phyloP scores from a whole-genome alignment of 2,888 invertebrate genomes.

The Nyleta sp. region DNA sequence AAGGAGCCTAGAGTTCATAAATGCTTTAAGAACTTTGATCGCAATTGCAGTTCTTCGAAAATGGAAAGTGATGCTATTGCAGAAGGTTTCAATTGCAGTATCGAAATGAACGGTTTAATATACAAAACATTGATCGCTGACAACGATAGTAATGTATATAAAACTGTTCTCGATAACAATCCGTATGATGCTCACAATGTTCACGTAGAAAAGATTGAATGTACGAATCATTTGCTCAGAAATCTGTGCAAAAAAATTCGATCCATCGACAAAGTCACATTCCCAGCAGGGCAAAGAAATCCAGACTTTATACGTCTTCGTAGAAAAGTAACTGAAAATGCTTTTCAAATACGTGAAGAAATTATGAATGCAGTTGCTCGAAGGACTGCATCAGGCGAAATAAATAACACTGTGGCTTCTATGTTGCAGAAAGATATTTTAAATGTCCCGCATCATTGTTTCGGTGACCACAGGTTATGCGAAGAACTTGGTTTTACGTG shows the following conservation, averaged over 20 bases:
- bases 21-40: slow-evolving; percentile 71
- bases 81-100: slow-evolving; percentile 58
- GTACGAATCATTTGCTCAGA: slow-evolving; percentile 21
- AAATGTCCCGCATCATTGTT: slow-evolving; percentile 21
- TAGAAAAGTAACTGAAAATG: slow-evolving; percentile 8
- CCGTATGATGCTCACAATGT: slow-evolving; percentile 8
- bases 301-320: slow-evolving; percentile 18
- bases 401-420: slow-evolving; percentile 1
- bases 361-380: slow-evolving; percentile 22
- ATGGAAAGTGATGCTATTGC: slow-evolving; percentile 64
- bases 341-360: slow-evolving; percentile 17
- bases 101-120: slow-evolving; percentile 17
- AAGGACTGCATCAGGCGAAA: slow-evolving; percentile 1
- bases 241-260: slow-evolving; percentile 21
- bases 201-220: slow-evolving; percentile 39
- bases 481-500: slow-evolving; percentile 12
- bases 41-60: slow-evolving; percentile 68
- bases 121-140: slow-evolving; percentile 41
- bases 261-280: background rate
- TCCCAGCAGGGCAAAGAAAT: slow-evolving; percentile 1
- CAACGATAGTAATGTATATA: slow-evolving; percentile 25
- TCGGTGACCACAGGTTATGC: slow-evolving; percentile 32
- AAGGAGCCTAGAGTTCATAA: slow-evolving; percentile 50
- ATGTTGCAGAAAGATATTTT: slow-evolving; percentile 26
- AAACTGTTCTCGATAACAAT: slow-evolving; percentile 9